These are phyloP conservation scores for Strigamia crassipes DNA, from an alignment of 2,888 invertebrate species.

Conservation along the genomic window DNA sequence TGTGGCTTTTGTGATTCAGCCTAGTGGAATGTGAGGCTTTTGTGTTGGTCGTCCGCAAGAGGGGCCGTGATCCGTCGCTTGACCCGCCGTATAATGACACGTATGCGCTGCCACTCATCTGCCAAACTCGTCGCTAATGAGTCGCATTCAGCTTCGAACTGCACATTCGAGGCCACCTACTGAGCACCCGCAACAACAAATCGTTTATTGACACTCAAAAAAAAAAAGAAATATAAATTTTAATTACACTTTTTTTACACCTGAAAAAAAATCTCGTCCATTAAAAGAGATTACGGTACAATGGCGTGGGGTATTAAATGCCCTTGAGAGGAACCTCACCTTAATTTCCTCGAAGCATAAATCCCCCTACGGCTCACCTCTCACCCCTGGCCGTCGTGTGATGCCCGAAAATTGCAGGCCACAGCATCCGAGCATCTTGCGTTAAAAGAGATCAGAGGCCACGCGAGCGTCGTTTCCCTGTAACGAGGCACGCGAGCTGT, in stretches of 20 bases:
- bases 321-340: not conserved
- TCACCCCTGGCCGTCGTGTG: not conserved
- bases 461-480: not conserved
- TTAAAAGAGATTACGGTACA: not conserved
- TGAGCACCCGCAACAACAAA: not conserved
- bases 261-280: not conserved
- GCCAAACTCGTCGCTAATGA: slow-evolving; percentile 17
- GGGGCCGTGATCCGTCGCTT: not conserved
- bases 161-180: not conserved
- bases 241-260: not conserved
- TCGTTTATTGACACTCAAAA: not conserved
- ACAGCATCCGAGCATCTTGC: slow-evolving; percentile 13
- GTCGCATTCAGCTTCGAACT: slow-evolving; percentile 20
- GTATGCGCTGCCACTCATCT: slow-evolving; percentile 15
- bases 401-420: slow-evolving; percentile 18
- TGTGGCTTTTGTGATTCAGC: slow-evolving; percentile 8
- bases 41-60: not conserved
- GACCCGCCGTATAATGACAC: slow-evolving; percentile 15
- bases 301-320: not conserved
- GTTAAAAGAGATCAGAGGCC: slow-evolving; percentile 22
- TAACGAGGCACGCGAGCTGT: slow-evolving; percentile 18
- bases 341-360: slow-evolving; percentile 6
- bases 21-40: not conserved
- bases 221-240: not conserved
- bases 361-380: not conserved